These are phyloP conservation scores for Anoplophora glabripennis DNA, from an alignment of 1,140 invertebrate species.

Conservation along the genomic window DNA sequence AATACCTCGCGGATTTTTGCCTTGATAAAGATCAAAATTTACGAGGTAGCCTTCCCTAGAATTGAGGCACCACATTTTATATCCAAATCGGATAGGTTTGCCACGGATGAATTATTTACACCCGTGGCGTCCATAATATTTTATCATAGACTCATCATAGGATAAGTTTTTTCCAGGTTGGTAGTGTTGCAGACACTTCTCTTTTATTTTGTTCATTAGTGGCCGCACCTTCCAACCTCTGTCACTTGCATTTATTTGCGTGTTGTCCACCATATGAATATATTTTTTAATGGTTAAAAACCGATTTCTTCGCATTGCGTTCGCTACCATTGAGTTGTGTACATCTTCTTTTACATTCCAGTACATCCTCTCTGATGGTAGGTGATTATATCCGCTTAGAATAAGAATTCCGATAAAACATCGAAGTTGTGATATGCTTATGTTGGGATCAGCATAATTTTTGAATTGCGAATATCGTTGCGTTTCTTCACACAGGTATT, in stretches of 20 bases:
- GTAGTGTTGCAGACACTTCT: background rate
- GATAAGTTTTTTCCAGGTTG: background rate
- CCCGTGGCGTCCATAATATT: constrained; percentile 14
- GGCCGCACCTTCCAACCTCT: background rate
- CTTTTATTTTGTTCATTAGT: background rate
- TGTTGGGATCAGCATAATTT: background rate
- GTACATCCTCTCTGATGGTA: background rate
- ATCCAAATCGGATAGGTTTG: constrained; percentile 16
- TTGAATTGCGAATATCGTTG: background rate
- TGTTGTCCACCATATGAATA: background rate
- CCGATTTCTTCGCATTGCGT: background rate
- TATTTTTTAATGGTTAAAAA: background rate
- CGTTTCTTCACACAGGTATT: background rate
- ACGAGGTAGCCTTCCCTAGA: constrained; percentile 10
- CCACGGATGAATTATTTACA: constrained; percentile 16
- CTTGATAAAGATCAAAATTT: constrained; percentile 16
- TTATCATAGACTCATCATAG: constrained; percentile 16
- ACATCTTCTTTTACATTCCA: background rate
- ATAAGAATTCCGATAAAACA: background rate
- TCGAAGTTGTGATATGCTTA: background rate
- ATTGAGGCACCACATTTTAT: constrained; percentile 17
- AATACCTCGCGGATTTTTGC: constrained; percentile 10
- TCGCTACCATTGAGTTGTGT: background rate
- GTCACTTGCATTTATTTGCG: background rate
- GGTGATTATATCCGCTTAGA: background rate